These are phyloP conservation scores for Pollenia amentaria DNA, from an alignment of 2,888 invertebrate species.

Conservation along the genomic window DNA sequence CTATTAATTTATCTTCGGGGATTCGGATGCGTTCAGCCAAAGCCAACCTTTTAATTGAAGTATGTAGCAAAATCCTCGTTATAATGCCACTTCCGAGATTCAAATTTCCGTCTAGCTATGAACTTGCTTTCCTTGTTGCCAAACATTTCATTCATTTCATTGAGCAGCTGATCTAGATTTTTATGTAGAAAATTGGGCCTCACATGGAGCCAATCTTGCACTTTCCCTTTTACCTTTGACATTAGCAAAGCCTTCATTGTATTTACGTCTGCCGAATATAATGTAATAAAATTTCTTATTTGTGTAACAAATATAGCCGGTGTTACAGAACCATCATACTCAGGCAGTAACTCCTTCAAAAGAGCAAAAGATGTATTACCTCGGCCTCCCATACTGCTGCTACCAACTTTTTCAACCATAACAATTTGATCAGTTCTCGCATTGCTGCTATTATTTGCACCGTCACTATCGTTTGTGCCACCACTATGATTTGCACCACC, in stretches of 20 bases:
- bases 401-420: background rate
- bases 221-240: slow-evolving; percentile 38
- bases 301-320: slow-evolving; percentile 21
- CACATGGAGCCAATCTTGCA: slow-evolving; percentile 61
- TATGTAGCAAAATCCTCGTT: slow-evolving; percentile 41
- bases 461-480: background rate
- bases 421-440: background rate
- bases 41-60: background rate
- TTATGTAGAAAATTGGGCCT: slow-evolving; percentile 61
- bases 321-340: slow-evolving; percentile 13
- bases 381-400: background rate
- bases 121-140: slow-evolving; percentile 42
- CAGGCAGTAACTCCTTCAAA: slow-evolving; percentile 33
- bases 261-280: background rate
- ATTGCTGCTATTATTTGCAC: background rate
- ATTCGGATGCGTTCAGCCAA: background rate
- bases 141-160: slow-evolving; percentile 38
- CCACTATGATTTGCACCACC: background rate
- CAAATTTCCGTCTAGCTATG: slow-evolving; percentile 30
- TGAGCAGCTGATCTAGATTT: slow-evolving; percentile 42
- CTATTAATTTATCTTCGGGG: slow-evolving; percentile 29
- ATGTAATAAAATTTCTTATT: background rate
- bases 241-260: slow-evolving; percentile 32
- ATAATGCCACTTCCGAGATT: slow-evolving; percentile 38
- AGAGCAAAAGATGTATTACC: slow-evolving; percentile 15